Base-by-base conservation (phyloP, 1,140 invertebrate genomes). In the Samia ricini region DNA sequence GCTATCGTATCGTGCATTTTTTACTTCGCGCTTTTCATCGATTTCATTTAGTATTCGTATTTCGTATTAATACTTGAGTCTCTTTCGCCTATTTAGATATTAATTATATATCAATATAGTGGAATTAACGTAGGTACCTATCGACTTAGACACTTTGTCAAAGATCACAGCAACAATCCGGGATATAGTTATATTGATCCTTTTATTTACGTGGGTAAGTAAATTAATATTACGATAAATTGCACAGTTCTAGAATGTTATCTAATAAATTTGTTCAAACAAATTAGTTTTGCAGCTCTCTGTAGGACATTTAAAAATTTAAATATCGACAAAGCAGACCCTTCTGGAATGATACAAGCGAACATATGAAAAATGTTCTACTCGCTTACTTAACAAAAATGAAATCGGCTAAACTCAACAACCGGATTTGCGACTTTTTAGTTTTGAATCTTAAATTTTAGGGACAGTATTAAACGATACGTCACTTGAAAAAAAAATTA, bases 301-400 rank as follows among this genome's bases (percentile, higher is more conserved):
- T 55, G 33, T 42, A 42, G n/a, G 74, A 83, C 76, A 77, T 71
- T 88, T 83, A 81, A 85, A 85, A 84, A 81, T 85, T 83, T 83
- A 83, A 85, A 88, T 88, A 83, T 85, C 72, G 77, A 79, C 81
- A 80, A 66, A 48, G 63, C 70, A 59, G 70, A 66, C 74, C 81
- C 79, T 79, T 81, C 75, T 68, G 74, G 77, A 82, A 86, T 82
- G 77, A 82, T 85, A 82, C 68, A 68, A 71, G 57, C 63, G 64
- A 63, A 56, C 71, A 73, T 78, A 71, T 76, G 70, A 80, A 81
- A 77, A 83, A 77, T 76, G 69, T 73, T 71, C 63, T 59, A 42
- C 33, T 55, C n/a, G 55, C 33, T 66, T 64, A 51, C 22, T 23
- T 29, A 36, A 51, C 58, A 72, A 71, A 77, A 74, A 23, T 65